phyloP scores from a whole-genome alignment of 2,113 vertebrate genomes.

The Tursiops truncatus region DNA sequence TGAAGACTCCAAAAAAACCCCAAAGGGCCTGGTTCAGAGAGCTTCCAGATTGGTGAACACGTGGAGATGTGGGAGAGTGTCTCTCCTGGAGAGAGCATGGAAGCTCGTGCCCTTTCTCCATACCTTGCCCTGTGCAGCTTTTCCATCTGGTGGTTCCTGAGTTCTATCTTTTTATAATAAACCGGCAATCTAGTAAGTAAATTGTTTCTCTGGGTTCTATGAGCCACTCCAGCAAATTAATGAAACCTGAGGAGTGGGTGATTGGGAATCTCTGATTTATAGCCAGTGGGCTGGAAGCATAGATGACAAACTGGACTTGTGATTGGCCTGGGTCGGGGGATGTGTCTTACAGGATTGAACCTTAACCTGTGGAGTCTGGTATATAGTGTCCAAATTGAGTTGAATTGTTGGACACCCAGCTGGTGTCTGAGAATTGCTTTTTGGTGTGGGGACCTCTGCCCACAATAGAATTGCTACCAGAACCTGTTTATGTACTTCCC shows the following conservation, averaged over 20 bases:
- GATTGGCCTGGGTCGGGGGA: background rate
- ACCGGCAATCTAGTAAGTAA: background rate
- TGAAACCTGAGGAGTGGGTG: background rate
- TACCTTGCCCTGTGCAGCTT: background rate
- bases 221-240: background rate
- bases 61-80: rapidly evolving
- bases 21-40: background rate
- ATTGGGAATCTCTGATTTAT: background rate
- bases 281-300: background rate
- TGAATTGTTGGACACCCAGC: background rate
- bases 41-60: background rate
- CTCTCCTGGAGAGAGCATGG: background rate
- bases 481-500: background rate
- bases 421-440: background rate
- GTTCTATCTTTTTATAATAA: background rate
- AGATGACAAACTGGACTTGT: background rate
- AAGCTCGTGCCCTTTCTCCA: background rate
- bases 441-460: background rate
- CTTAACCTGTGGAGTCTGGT: background rate
- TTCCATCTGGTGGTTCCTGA: background rate
- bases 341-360: background rate
- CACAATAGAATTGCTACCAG: background rate
- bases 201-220: background rate
- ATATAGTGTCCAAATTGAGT: background rate
- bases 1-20: background rate